These are phyloP conservation scores for Alces alces DNA, from an alignment of 2,113 vertebrate species.

Conservation along the genomic window DNA sequence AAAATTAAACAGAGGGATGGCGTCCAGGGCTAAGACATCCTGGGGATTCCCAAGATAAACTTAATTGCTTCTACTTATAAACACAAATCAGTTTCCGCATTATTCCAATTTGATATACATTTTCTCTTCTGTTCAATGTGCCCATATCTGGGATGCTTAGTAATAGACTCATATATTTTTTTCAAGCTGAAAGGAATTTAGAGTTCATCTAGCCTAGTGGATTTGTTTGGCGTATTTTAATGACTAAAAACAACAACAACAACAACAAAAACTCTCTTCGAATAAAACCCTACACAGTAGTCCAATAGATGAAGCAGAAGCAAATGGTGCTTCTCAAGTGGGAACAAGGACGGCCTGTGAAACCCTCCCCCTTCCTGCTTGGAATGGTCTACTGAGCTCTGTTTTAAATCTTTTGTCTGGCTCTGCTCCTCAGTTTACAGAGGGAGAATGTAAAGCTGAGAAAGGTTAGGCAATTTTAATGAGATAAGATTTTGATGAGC, in stretches of 20 bases:
- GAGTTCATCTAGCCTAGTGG: not conserved
- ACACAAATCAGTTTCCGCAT: not conserved
- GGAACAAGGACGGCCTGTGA: not conserved
- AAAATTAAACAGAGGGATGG: not conserved
- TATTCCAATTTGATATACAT: not conserved
- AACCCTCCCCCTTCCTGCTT: fast-evolving
- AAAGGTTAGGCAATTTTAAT: not conserved
- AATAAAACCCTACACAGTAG: not conserved
- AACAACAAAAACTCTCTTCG: not conserved
- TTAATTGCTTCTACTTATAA: not conserved
- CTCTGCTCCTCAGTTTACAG: not conserved
- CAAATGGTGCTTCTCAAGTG: not conserved
- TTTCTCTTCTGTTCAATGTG: not conserved
- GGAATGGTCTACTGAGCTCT: not conserved
- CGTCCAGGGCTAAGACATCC: not conserved
- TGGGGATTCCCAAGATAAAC: not conserved
- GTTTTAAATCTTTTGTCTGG: not conserved
- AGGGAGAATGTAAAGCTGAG: not conserved
- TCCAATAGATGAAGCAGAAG: not conserved
- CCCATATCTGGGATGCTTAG: not conserved
- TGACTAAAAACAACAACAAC: not conserved
- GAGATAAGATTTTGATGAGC: not conserved
- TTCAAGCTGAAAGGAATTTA: not conserved
- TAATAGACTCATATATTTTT: not conserved
- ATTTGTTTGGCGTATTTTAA: not conserved